These are phyloP conservation scores for Paradisaea rubra DNA, from an alignment of 2,113 vertebrate genomes.

Conservation along the genomic window DNA sequence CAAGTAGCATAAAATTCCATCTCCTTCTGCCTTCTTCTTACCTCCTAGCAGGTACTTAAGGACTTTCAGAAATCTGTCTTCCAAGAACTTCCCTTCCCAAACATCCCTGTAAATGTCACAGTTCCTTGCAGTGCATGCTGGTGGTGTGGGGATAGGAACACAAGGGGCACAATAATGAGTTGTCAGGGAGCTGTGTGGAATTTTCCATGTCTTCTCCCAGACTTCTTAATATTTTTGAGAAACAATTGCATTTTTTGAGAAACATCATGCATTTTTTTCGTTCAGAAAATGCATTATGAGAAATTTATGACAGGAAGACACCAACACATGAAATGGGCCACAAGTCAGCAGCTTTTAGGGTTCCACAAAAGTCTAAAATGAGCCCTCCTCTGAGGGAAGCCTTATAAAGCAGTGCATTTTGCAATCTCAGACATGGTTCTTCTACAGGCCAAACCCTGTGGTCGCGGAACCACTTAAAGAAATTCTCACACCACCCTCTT, in stretches of 20 bases:
- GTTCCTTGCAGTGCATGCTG: background rate
- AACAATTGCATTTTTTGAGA: background rate
- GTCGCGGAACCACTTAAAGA: rapidly evolving
- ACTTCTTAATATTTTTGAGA: background rate
- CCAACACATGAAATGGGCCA: background rate
- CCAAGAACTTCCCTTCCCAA: background rate
- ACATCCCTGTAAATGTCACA: background rate
- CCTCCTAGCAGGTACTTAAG: background rate
- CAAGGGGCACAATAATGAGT: background rate
- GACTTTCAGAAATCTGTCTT: background rate
- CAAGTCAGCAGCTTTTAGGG: background rate
- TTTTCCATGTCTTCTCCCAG: background rate
- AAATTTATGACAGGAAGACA: background rate
- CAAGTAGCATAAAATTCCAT: background rate
- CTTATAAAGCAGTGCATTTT: background rate
- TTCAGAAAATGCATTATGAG: background rate
- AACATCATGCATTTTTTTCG: background rate
- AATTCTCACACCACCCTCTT: background rate
- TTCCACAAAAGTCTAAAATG: background rate
- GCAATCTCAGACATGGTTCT: background rate
- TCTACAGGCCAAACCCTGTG: background rate
- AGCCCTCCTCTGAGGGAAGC: background rate
- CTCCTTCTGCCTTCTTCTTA: background rate
- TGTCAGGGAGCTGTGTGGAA: background rate
- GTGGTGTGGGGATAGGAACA: background rate